These are phyloP conservation scores for Aphelinus atriplicis DNA, from an alignment of 1,140 invertebrate species.

Conservation along the genomic window DNA sequence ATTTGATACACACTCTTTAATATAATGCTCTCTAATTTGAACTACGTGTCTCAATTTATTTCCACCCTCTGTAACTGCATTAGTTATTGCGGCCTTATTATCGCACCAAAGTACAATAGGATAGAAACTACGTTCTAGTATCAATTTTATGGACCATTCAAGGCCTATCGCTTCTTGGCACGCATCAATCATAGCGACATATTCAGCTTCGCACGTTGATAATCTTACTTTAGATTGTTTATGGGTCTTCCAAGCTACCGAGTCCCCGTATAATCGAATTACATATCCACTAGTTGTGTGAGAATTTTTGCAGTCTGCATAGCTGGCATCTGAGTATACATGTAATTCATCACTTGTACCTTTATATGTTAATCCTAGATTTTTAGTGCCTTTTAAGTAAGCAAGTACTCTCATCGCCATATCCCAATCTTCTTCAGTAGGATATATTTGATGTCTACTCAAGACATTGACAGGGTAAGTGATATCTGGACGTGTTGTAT, in stretches of 20 bases:
- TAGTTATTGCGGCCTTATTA: background rate
- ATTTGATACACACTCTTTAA: slow-evolving; percentile 1
- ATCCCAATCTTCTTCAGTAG: background rate
- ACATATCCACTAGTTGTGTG: background rate
- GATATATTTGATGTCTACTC: background rate
- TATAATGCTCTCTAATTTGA: background rate
- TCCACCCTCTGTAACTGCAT: background rate
- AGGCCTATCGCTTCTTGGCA: background rate
- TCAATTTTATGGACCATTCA: background rate
- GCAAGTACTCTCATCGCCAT: background rate
- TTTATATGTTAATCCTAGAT: background rate
- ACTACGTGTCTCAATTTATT: background rate
- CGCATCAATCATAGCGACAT: background rate
- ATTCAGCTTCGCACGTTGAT: slow-evolving; percentile 12
- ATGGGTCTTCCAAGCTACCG: slow-evolving; percentile 2
- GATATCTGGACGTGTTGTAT: background rate
- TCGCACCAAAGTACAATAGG: background rate
- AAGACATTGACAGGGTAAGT: background rate
- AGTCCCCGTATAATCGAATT: background rate
- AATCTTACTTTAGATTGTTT: background rate
- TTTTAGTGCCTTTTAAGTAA: background rate
- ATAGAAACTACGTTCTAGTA: background rate
- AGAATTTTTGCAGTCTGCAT: background rate
- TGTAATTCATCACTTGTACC: background rate
- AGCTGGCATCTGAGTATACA: background rate